Conservation (phyloP, 1,140 invertebrate genomes). For the Thaumatotibia leucotreta region DNA sequence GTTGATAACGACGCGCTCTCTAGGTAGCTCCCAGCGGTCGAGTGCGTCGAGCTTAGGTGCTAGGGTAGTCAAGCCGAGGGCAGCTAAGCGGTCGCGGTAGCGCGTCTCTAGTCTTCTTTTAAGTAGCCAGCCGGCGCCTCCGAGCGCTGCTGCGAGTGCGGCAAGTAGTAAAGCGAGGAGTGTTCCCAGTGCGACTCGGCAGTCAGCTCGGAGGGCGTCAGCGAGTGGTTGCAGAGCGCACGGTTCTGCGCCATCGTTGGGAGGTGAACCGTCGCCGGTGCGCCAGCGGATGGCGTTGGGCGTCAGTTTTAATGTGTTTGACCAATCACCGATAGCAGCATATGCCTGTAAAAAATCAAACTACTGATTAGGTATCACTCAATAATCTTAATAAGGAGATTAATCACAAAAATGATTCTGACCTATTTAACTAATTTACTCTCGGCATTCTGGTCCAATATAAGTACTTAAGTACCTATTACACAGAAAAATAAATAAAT, state of each 20-base stretch:
- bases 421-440: too few relatives aligned
- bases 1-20: slow-evolving; percentile 93
- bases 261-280: slow-evolving; percentile 75
- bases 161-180: slow-evolving; percentile 83
- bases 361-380: neutral
- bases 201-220: slow-evolving; percentile 80
- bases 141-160: slow-evolving; percentile 78
- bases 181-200: slow-evolving; percentile 84
- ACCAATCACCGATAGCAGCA: slow-evolving; percentile 32
- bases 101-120: slow-evolving; percentile 87
- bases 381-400: too few relatives aligned
- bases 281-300: slow-evolving; percentile 75
- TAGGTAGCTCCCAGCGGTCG: slow-evolving; percentile 92
- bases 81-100: slow-evolving; percentile 82
- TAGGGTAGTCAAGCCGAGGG: slow-evolving; percentile 77
- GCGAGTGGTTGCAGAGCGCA: slow-evolving; percentile 84
- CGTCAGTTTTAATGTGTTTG: slow-evolving; percentile 18
- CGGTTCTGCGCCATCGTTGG: slow-evolving; percentile 82
- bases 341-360: neutral
- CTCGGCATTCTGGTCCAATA: too few relatives aligned
- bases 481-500: too few relatives aligned
- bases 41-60: slow-evolving; percentile 75
- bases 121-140: slow-evolving; percentile 81
- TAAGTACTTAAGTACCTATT: too few relatives aligned
- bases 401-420: too few relatives aligned